Evolutionary conservation across 92 coral and sea anemone genomes (phyloP).

Genomic region (Pocillopora grandis): DNA sequence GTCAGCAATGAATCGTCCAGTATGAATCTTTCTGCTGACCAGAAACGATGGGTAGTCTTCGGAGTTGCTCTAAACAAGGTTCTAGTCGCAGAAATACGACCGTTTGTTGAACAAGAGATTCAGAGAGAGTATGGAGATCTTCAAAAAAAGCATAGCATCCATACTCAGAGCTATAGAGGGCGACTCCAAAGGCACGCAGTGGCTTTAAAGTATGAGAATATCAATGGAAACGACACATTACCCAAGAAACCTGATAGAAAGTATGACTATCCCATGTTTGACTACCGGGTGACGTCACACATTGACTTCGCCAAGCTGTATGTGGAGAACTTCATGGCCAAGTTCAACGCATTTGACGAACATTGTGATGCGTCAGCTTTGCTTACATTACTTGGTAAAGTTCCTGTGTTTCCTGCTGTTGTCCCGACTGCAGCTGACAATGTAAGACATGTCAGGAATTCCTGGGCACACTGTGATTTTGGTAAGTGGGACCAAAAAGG

Average conservation of each 20-base stretch:
- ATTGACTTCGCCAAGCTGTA: too few relatives aligned
- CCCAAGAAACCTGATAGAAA: constrained; percentile 12
- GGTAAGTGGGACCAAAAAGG: constrained; percentile 32
- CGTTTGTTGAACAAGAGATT: constrained; percentile 43
- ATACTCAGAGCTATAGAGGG: neutral
- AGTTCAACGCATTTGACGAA: too few relatives aligned
- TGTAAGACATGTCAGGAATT: constrained; percentile 46
- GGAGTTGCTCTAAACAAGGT: constrained; percentile 67
- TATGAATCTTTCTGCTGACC: neutral
- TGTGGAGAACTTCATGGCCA: too few relatives aligned
- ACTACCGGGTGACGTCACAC: constrained; percentile 30
- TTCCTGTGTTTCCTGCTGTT: constrained; percentile 36
- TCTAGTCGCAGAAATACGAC: constrained; percentile 48
- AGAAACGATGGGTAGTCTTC: constrained; percentile 53
- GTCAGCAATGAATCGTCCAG: too few relatives aligned
- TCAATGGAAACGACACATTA: constrained; percentile 17
- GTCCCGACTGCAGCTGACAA: constrained; percentile 34
- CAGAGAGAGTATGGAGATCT: constrained; percentile 44
- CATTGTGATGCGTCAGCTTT: constrained; percentile 53
- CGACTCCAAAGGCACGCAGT: neutral
- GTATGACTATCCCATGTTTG: constrained; percentile 15
- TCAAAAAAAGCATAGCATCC: constrained; percentile 41
- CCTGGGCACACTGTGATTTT: constrained; percentile 57
- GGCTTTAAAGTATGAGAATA: too few relatives aligned
- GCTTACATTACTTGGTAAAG: constrained; percentile 34